Base-by-base conservation (phyloP, 2,888 invertebrate species). In the Drosophila paranaensis region DNA sequence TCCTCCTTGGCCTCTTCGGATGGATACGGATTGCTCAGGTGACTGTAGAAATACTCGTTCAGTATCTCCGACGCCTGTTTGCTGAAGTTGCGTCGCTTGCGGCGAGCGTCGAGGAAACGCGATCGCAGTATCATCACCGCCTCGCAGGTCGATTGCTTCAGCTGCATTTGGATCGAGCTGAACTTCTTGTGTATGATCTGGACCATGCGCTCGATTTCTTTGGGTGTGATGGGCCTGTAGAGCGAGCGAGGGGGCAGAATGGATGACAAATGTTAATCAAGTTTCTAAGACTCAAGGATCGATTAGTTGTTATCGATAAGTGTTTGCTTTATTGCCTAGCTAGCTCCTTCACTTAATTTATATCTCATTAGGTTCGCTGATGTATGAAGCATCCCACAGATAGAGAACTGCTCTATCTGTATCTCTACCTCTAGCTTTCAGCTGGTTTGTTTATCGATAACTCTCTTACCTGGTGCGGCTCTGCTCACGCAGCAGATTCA, bases 1-100 rank as follows among this genome's bases (percentile, higher is more conserved):
- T 99, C 99, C 94, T 99, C 99, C 94, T 99, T 99, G 80, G 99
- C 99, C 94, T 99, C 99, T 94, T 99, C 99, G 92, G 98, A 98
- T 79, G 99, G 99, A 94, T 99, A 99, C 37, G 99, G 99, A 95
- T 99, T 99, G 92, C 98, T 98, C 91, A 99, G 95, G 94, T 99
- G 99, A 89, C 99, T 99, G 94, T 99, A 99, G 94, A 99, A 99
- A 93, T 99, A 99, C 94, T 99, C 99, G 94, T 99, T 99, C 88
- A 99, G 95, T 90, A 99, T 98, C 94, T 99, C 99, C 33, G 99
- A 99, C 63, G 99, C 99, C 93, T 99, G 99, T 94, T 99, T 99
- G 95, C 98, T 99, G 94, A 99, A 99, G 94, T 99, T 99, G 90
- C 99, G 96, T 86, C 99, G 96, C 93, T 99, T 99, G 79, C 96